These are phyloP conservation scores for Ptilorrhoa leucosticta DNA, from an alignment of 2,113 vertebrate species.

Conservation along the genomic window DNA sequence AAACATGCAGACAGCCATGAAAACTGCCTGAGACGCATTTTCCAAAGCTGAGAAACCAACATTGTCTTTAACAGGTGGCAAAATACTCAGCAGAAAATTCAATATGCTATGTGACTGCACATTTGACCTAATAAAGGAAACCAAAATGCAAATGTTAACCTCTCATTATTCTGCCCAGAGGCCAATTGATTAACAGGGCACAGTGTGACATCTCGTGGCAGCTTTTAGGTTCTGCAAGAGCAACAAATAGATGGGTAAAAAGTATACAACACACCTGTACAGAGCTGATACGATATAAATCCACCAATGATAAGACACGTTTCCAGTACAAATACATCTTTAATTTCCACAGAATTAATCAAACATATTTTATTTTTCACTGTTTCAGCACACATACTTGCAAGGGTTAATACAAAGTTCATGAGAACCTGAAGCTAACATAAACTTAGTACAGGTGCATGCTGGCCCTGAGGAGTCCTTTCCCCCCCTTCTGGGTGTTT, in stretches of 20 bases:
- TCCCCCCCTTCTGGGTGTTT: not conserved
- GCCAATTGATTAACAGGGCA: not conserved
- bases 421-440: not conserved
- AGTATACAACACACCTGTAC: not conserved
- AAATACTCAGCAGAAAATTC: not conserved
- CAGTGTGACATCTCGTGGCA: slow-evolving; percentile 41
- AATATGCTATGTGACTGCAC: not conserved
- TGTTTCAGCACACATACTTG: not conserved
- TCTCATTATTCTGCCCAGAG: not conserved
- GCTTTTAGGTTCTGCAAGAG: not conserved
- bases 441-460: not conserved
- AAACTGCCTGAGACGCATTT: not conserved
- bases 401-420: not conserved
- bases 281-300: not conserved
- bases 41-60: not conserved
- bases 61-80: not conserved
- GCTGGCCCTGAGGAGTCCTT: not conserved
- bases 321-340: not conserved
- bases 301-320: not conserved
- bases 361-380: not conserved
- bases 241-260: not conserved
- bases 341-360: not conserved
- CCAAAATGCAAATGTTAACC: not conserved
- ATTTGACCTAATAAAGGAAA: not conserved
- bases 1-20: not conserved